A percentile compares a stretch with the other conserved stretches of the same genome.
Conservation (phyloP, 2,888 invertebrate genomes). For the Cheilosia pagana region DNA sequence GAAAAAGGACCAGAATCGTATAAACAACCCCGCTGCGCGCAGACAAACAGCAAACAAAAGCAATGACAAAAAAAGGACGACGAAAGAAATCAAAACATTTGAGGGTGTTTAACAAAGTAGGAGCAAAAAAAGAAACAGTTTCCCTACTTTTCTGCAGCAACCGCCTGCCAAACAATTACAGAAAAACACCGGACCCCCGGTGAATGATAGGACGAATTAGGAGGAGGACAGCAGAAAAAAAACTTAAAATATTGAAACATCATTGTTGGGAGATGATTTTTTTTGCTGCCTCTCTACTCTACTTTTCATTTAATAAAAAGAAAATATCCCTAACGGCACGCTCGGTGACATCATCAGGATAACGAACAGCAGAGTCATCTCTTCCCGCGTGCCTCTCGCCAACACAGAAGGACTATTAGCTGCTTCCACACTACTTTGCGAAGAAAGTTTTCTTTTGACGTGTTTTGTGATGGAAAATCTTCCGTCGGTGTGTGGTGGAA, state of each 20-base stretch:
- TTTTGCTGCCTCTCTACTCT: constrained; percentile 21
- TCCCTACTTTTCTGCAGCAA: constrained; percentile 31
- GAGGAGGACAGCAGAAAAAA: constrained; percentile 17
- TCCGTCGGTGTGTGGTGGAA: constrained; percentile 17
- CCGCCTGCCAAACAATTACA: constrained; percentile 73
- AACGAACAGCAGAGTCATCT: constrained; percentile 38
- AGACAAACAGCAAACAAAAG: constrained; percentile 5
- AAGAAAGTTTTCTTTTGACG: constrained; percentile 68
- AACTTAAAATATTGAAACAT: constrained; percentile 61
- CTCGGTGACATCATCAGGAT: constrained; percentile 65
- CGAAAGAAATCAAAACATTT: constrained; percentile 70
- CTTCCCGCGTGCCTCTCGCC: background rate
- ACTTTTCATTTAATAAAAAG: constrained; percentile 72
- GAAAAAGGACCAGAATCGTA: constrained; percentile 53
- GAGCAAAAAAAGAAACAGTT: constrained; percentile 4
- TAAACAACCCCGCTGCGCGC: constrained; percentile 63
- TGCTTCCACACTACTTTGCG: constrained; percentile 53
- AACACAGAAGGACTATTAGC: constrained; percentile 67
- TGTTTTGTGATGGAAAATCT: constrained; percentile 64
- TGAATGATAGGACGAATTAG: constrained; percentile 32
- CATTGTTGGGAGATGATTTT: constrained; percentile 58
- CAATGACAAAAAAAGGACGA: constrained; percentile 42
- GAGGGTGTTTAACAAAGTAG: constrained; percentile 70
- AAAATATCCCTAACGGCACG: constrained; percentile 66
- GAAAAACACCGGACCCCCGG: constrained; percentile 37